phyloP scores from a whole-genome alignment of 2,113 vertebrate species.

The Myrmecobius fasciatus region DNA sequence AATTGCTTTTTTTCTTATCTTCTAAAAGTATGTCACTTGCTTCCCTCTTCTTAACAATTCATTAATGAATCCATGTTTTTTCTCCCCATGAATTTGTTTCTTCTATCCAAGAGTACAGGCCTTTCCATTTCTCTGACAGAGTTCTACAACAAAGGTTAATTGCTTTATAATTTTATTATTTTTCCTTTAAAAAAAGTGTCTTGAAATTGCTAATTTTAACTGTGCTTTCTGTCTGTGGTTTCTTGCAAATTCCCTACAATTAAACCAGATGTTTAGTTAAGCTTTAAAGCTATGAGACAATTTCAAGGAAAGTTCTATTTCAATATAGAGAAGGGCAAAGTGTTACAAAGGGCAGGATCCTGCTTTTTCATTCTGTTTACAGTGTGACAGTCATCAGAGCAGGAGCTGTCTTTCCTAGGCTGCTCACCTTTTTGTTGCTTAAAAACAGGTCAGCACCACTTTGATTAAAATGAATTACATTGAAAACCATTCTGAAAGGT shows the following conservation, averaged over 20 bases:
- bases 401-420: background rate
- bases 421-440: background rate
- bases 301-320: slow-evolving; percentile 74
- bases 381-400: background rate
- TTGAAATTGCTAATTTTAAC: slow-evolving; percentile 77
- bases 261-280: slow-evolving; percentile 79
- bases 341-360: slow-evolving; percentile 33
- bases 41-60: slow-evolving; percentile 58
- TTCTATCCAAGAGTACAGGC: slow-evolving; percentile 67
- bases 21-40: slow-evolving; percentile 28
- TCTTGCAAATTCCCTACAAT: slow-evolving; percentile 76
- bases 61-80: slow-evolving; percentile 66
- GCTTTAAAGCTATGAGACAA: slow-evolving; percentile 75
- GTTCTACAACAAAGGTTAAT: slow-evolving; percentile 81
- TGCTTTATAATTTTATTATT: slow-evolving; percentile 79
- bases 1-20: slow-evolving; percentile 41
- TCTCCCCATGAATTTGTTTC: slow-evolving; percentile 70
- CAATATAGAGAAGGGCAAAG: slow-evolving; percentile 56
- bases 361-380: background rate
- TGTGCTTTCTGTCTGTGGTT: slow-evolving; percentile 75
- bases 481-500: background rate
- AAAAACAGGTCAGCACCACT: slow-evolving; percentile 11
- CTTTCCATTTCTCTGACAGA: slow-evolving; percentile 76
- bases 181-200: slow-evolving; percentile 59
- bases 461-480: slow-evolving; percentile 30